phyloP scores from a whole-genome alignment of 37 sponge, comb jelly and placozoan species.

The Halisarca cf. caerulea region DNA sequence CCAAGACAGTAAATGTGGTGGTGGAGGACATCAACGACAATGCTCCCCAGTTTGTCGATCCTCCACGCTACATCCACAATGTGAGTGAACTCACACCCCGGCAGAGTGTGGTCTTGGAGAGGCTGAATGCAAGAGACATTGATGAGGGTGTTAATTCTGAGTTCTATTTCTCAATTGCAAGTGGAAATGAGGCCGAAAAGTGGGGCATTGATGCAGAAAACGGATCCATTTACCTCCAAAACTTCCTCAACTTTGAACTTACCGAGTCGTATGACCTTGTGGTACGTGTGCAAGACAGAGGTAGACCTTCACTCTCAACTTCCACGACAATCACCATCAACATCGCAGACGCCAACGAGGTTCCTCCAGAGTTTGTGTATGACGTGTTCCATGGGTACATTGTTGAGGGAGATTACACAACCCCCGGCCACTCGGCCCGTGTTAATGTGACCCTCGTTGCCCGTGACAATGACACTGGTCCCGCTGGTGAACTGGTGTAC shows the following conservation, averaged over 20 bases:
- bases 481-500: conserved; percentile 36
- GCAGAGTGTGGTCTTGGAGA: background rate
- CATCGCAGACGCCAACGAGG: conserved; percentile 59
- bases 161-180: conserved; percentile 21
- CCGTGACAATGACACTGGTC: conserved; percentile 41
- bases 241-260: conserved; percentile 60
- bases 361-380: conserved; percentile 43
- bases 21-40: conserved; percentile 67
- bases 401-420: conserved; percentile 18
- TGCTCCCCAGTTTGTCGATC: conserved; percentile 54
- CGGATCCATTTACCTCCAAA: conserved; percentile 49
- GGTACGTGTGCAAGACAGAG: conserved; percentile 68
- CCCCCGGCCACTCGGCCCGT: background rate
- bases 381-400: conserved; percentile 34
- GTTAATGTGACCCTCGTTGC: conserved; percentile 44
- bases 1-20: conserved; percentile 27
- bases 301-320: conserved; percentile 24
- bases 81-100: conserved; percentile 1
- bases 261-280: conserved; percentile 31
- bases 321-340: conserved; percentile 25
- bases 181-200: conserved; percentile 38
- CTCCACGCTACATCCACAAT: background rate
- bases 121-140: conserved; percentile 26
- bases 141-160: conserved; percentile 43
- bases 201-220: conserved; percentile 62